phyloP scores from a whole-genome alignment of 2,888 invertebrate genomes.

The Phrixothrix hirtus region DNA sequence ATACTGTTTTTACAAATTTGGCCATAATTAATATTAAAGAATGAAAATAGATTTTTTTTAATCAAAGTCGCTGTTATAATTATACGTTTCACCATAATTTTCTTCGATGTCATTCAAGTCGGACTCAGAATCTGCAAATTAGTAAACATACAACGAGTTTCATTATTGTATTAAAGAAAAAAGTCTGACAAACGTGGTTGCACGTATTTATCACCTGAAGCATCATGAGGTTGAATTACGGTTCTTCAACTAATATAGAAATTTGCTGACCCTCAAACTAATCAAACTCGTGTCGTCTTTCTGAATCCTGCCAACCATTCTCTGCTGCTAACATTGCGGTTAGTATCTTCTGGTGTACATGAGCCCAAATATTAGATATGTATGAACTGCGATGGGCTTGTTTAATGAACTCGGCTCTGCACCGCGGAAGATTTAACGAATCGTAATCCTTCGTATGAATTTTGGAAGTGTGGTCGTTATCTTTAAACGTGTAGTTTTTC shows the following conservation, averaged over 20 bases:
- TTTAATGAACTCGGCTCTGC: conserved; percentile 6
- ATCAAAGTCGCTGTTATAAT: too few species aligned
- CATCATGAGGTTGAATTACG: too few species aligned
- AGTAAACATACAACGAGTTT: too few species aligned
- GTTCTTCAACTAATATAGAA: not conserved
- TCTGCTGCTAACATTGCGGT: not conserved
- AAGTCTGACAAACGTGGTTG: too few species aligned
- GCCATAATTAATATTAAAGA: too few species aligned
- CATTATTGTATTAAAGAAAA: too few species aligned
- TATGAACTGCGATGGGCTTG: conserved; percentile 6
- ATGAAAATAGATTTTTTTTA: too few species aligned
- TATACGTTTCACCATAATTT: too few species aligned
- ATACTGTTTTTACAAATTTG: too few species aligned
- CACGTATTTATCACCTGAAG: not conserved
- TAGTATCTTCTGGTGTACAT: conserved; percentile 1
- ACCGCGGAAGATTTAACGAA: conserved; percentile 4
- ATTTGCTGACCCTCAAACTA: conserved; percentile 5
- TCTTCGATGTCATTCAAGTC: too few species aligned
- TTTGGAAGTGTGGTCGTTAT: not conserved
- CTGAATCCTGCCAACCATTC: conserved; percentile 2
- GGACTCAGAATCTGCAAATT: too few species aligned
- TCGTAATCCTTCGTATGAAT: conserved; percentile 2
- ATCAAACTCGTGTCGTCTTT: conserved; percentile 1
- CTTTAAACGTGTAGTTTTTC: not conserved
- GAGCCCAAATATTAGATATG: conserved; percentile 7